phyloP scores from a whole-genome alignment of 1,140 invertebrate species.

The Aphidius gifuensis region DNA sequence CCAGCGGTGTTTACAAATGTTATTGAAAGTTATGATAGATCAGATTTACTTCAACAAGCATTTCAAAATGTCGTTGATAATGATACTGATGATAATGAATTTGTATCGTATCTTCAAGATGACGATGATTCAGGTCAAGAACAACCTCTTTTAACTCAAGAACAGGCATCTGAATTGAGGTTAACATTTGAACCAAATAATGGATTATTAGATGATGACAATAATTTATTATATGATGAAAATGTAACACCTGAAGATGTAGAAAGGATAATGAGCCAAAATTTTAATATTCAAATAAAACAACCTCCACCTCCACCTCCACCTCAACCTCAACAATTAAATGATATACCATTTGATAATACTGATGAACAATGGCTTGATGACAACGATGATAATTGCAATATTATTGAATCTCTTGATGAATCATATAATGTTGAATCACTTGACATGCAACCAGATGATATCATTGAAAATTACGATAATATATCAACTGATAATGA shows the following conservation, averaged over 20 bases:
- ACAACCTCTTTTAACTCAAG: slow-evolving; percentile 38
- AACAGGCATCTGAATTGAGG: slow-evolving; percentile 38
- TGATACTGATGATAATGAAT: slow-evolving; percentile 39
- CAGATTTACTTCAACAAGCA: slow-evolving; percentile 43
- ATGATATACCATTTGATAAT: not conserved
- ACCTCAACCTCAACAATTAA: not conserved
- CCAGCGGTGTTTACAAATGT: slow-evolving; percentile 41
- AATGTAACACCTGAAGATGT: slow-evolving; percentile 20
- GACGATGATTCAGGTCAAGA: slow-evolving; percentile 30
- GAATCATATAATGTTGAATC: not conserved
- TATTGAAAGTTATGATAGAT: slow-evolving; percentile 30
- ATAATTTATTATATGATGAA: slow-evolving; percentile 31
- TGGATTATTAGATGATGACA: slow-evolving; percentile 26
- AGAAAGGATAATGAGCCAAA: not conserved
- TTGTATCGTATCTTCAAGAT: slow-evolving; percentile 37
- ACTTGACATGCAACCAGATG: too few species aligned
- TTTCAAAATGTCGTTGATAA: slow-evolving; percentile 38
- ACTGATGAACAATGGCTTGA: slow-evolving; percentile 4
- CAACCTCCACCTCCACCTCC: too few species aligned
- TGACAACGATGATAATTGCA: not conserved
- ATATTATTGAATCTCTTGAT: not conserved
- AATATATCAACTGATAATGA: too few species aligned
- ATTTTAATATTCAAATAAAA: slow-evolving; percentile 3
- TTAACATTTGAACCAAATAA: slow-evolving; percentile 40
- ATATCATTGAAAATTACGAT: too few species aligned